Base-by-base conservation (phyloP, 2,888 invertebrate genomes). In the Plagiodera versicolora region DNA sequence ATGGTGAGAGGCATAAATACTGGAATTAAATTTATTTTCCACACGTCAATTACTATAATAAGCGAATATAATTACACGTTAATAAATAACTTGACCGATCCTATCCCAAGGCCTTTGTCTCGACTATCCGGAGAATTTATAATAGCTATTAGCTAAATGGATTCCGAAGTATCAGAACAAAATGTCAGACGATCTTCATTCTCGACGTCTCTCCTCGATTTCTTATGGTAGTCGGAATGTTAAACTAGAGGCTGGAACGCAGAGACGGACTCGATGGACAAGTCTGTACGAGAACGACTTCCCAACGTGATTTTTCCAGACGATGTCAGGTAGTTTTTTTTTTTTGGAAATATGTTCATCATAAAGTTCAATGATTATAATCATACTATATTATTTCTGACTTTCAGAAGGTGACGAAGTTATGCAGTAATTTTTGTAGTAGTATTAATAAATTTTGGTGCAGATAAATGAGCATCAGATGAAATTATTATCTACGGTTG, bases 91-190 rank as follows among this genome's bases (percentile, higher is more conserved):
- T n/a, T 39, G 14, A 14, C 14, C 24, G 53, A 53, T 53, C 44
- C 19, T 51, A n/a, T 16, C 17, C 16, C 44, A 16, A 24, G 54
- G 46, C 28, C 59, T 39, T 32, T 39, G 48, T 45, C 28, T 44
- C 47, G 14, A 49, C 48, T 59, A 55, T 59, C 54, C 53, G 56
- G 57, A 60, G 56, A 63, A 63, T 63, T 63, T 63, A 60, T 60
- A 54, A 53, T 20, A 20, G 56, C 60, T 46, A 63, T 63, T 61
- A 64, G 56, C 30, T 44, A 32, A 61, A 57, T 28, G 53, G 52
- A 32, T 52, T 52, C 52, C 39, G 14, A 20, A 39, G 39, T 39
- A 52, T 44, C 24, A 11, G 20, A 44, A 53, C 53, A 53, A 44
- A 53, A 53, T 53, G 44, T 53, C 45, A n/a, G 53, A 44, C 39